Evolutionary conservation across 2,113 vertebrate genomes (phyloP), one percentile per base, ranked within the genome.

Genomic region (Psittacula cyanocephala): DNA sequence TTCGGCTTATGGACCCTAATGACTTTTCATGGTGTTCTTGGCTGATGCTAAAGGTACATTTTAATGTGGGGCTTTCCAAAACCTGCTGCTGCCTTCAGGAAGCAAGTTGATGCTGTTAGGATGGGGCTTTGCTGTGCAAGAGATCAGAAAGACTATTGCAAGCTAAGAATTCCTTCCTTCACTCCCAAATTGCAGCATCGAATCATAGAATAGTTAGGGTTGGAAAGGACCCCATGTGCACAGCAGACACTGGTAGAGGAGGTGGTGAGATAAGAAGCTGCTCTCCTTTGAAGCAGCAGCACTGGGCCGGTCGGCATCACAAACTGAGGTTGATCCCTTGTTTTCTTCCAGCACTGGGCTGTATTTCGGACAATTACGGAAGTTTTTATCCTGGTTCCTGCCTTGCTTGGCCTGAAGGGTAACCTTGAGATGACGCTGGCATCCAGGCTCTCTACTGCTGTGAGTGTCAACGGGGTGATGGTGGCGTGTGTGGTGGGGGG

Each of bases 371-470:
- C 98, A 53, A 97, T 99, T 43, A 98, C 98, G 1, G 99, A 99
- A 89, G 92, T 99, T 77, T 97, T 99, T 74, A 99, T 99, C 35
- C 93, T 99, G 97, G 99, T 99, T 89, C 99, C 99, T 39, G 98
- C 99, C 39, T 97, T 99, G 64, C 98, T 99, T 94, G 99, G 99
- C 43, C 98, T 99, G 96, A 99, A 99, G 97, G 99, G 99, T 15
- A 99, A 99, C 87, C 98, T 99, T 83, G 99, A 99, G 96, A 99
- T 99, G 99, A 99, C 99, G 0, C 96, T 99, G 96, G 99, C 99
- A 6, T 99, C 99, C 7, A 98, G 99, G 91, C 98, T 99, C 27
- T 99, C 99, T 10, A 99, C 99, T 18, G 99, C 99, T 89, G 99
- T 99, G 96, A 98, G 98, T 97, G 50, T 85, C 81, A 82, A 52